Base-by-base conservation (phyloP, 2,888 invertebrate genomes). In the Epistrophe eligans region DNA sequence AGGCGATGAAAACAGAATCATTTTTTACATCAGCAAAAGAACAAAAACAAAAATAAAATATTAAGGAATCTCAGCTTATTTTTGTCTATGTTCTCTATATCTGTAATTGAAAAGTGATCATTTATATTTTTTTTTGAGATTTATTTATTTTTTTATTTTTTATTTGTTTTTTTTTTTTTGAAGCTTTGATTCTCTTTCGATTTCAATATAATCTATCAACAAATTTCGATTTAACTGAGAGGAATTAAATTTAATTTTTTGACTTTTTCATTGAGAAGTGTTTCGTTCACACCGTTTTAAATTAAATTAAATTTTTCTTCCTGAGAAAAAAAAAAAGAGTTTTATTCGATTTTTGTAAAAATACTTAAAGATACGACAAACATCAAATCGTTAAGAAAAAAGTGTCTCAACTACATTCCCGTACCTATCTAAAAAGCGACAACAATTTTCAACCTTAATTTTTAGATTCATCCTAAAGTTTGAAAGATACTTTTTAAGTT, bases 21-120 rank as follows among this genome's bases (percentile, higher is more conserved):
- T 55, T 50, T 43, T 62, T 66, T 66, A 45, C 45, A 24, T 24
- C 24, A 28, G 45, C 10, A 79, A 45, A 35, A 57, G 40, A 4
- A 35, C 8, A 38, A 38, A 48, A 38, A 32, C 45, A 40, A 71
- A 72, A 24, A 52, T 0, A 50, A 55, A 8, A 28, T 11, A 55
- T 67, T 73, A 32, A 77, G 60, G 17, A 50, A 32, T 48, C 43
- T 52, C 5, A 38, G 45, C 66, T 77, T 28, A 48, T 60, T 38
- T 28, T 24, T 52, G 52, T 35, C 17, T 4, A 48, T 73, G 1
- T 38, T 28, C 38, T 64, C 24, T 24, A 24, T 24, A 79, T 74
- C 79, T 83, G 84, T 84, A 74, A 84, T 84, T 84, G 74, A 79
- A 84, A 84, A 79, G 50, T 85, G 77, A 81, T 74, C 58, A 58